phyloP scores from a whole-genome alignment of 2,113 vertebrate species.

The Egretta garzetta region DNA sequence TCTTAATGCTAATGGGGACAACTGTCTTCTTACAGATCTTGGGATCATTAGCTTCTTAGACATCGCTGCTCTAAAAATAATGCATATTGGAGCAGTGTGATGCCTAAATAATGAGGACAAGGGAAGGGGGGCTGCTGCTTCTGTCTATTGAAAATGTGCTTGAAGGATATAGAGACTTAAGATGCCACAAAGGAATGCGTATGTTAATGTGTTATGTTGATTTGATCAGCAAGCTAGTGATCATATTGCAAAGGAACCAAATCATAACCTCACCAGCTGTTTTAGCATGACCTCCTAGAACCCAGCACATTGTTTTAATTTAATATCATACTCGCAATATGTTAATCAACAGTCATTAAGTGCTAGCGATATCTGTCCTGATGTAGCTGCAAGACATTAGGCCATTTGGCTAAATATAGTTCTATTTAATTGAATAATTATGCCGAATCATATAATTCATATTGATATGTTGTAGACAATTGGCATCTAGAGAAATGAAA shows the following conservation, averaged over 20 bases:
- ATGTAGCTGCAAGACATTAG: neutral
- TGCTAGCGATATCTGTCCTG: neutral
- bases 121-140: neutral
- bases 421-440: neutral
- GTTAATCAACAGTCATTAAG: neutral
- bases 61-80: neutral
- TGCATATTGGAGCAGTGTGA: neutral
- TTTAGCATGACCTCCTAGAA: neutral
- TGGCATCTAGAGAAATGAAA: neutral
- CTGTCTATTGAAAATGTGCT: neutral
- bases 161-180: neutral
- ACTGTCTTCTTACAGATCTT: neutral
- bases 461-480: neutral
- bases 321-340: neutral
- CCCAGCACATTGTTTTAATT: neutral
- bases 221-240: neutral
- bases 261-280: neutral
- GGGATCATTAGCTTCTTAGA: neutral
- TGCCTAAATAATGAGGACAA: neutral
- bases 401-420: neutral
- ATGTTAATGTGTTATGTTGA: neutral
- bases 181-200: rapidly evolving
- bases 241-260: neutral
- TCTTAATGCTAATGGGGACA: neutral
- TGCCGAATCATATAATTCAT: neutral